These are phyloP conservation scores for Pampus argenteus DNA, from an alignment of 2,797 vertebrate species.

Conservation along the genomic window DNA sequence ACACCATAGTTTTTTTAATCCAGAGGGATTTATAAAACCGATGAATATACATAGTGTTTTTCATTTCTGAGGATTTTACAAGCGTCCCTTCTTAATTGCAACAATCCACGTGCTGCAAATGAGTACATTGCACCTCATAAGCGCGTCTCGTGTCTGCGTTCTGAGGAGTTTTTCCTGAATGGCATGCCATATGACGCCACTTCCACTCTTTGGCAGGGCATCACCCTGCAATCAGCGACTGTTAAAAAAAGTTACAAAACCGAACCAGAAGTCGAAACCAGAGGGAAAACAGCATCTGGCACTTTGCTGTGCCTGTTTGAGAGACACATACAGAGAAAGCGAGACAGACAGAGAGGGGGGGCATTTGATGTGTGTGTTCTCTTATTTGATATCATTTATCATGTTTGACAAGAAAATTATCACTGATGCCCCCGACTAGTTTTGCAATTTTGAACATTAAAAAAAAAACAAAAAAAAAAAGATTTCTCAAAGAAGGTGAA, in stretches of 20 bases:
- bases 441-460: background rate
- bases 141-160: conserved; percentile 57
- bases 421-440: background rate
- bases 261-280: conserved; percentile 73
- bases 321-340: conserved; percentile 20
- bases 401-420: background rate
- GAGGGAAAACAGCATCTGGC: conserved; percentile 72
- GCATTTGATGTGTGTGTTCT: conserved; percentile 17
- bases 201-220: conserved; percentile 75
- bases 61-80: conserved; percentile 47
- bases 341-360: conserved; percentile 16
- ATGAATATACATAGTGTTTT: conserved; percentile 2
- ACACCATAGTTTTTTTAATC: conserved; percentile 5
- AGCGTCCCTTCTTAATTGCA: conserved; percentile 35
- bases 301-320: conserved; percentile 48
- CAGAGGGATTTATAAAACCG: conserved; percentile 18
- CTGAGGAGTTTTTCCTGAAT: conserved; percentile 66
- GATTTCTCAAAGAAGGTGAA: rapidly evolving
- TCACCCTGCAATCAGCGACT: conserved; percentile 74
- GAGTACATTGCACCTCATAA: conserved; percentile 70
- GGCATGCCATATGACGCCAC: conserved; percentile 76
- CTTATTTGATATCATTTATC: conserved; percentile 4
- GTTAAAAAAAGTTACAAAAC: conserved; percentile 77
- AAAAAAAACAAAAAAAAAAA: background rate
- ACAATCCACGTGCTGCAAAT: conserved; percentile 42